These are phyloP conservation scores for Papilio machaon DNA, from an alignment of 1,140 invertebrate genomes.

Conservation along the genomic window DNA sequence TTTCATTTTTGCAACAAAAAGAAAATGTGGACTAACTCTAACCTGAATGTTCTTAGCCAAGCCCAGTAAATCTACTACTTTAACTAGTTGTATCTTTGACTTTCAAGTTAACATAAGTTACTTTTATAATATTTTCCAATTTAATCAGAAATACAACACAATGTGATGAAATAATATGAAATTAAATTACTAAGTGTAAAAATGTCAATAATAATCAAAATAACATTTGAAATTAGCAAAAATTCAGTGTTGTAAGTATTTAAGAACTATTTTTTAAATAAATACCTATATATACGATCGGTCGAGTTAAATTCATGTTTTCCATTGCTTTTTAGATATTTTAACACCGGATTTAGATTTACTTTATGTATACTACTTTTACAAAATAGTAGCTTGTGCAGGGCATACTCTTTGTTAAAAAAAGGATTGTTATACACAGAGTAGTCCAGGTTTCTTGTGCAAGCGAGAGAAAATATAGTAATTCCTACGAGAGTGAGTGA, in stretches of 20 bases:
- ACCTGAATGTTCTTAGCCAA: background rate
- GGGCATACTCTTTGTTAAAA: too few relatives aligned
- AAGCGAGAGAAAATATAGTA: too few relatives aligned
- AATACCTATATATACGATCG: background rate
- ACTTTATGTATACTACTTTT: too few relatives aligned
- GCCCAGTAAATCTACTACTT: background rate
- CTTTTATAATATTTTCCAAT: background rate
- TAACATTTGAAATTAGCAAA: conserved; percentile 25
- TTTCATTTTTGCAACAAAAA: conserved; percentile 50
- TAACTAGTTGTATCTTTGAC: background rate
- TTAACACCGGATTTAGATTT: too few relatives aligned
- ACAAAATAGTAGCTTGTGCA: too few relatives aligned
- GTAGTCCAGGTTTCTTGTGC: too few relatives aligned
- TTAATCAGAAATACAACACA: background rate
- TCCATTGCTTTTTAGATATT: background rate
- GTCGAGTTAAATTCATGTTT: background rate
- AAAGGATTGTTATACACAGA: too few relatives aligned
- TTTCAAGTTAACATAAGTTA: background rate
- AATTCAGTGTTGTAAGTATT: background rate
- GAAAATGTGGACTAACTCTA: background rate
- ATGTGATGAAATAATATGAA: background rate
- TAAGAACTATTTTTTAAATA: background rate
- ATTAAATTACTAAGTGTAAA: background rate
- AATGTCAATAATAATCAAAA: conserved; percentile 18
- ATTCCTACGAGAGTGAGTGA: too few relatives aligned